Percentiles rank a stretch among this genome's conserved stretches.
Evolutionary conservation across 2,113 vertebrate genomes (phyloP).

Genomic region (Scatophagus argus): DNA sequence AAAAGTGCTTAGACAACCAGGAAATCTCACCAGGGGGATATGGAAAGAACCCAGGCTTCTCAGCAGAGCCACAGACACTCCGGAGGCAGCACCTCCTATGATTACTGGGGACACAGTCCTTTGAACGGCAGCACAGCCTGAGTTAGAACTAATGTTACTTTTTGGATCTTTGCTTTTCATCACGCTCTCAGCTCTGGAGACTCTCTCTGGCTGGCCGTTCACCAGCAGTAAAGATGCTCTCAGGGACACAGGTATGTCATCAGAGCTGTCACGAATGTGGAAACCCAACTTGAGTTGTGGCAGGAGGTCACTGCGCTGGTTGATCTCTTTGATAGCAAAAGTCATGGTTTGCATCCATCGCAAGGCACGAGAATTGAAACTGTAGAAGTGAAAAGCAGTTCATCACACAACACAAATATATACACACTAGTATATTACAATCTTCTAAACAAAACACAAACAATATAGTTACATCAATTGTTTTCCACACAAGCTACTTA

Average conservation of each 20-base stretch:
- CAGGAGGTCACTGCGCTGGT: constrained; percentile 76
- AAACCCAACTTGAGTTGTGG: constrained; percentile 79
- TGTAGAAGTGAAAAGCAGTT: constrained; percentile 10
- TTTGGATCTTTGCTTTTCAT: neutral
- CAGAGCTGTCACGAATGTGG: constrained; percentile 80
- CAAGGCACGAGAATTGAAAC: constrained; percentile 66
- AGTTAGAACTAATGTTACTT: neutral
- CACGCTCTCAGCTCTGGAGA: no score
- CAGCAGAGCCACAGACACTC: constrained; percentile 75
- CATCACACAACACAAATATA: neutral
- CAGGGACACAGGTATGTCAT: constrained; percentile 76
- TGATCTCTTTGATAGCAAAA: constrained; percentile 81
- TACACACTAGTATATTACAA: neutral
- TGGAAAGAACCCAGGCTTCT: constrained; percentile 78
- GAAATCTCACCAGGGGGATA: constrained; percentile 77
- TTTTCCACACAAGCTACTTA: neutral
- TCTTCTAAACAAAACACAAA: no score
- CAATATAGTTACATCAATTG: neutral
- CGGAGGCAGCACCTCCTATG: constrained; percentile 81
- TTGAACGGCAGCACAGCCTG: constrained; percentile 55
- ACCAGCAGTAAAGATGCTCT: constrained; percentile 74
- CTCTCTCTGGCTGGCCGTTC: constrained; percentile 72
- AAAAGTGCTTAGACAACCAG: neutral
- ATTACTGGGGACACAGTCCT: constrained; percentile 74
- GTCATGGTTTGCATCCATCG: constrained; percentile 83